phyloP scores from a whole-genome alignment of 2,888 invertebrate genomes.

The Zonitis immaculata region DNA sequence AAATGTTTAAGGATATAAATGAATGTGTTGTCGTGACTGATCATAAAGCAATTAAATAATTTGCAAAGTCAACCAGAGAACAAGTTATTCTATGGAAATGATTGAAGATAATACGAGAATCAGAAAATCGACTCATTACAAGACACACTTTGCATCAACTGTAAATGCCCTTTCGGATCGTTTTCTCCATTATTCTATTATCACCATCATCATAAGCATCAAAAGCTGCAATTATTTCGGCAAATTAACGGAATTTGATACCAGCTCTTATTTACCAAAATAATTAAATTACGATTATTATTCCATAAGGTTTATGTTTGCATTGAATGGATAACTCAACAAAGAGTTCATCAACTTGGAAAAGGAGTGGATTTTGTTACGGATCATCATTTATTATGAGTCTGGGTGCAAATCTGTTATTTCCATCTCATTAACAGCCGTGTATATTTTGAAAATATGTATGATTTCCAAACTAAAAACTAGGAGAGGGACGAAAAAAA shows the following conservation, averaged over 20 bases:
- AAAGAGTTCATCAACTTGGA: not conserved
- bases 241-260: not conserved
- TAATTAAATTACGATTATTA: too few species aligned
- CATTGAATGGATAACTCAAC: not conserved
- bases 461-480: too few species aligned
- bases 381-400: not conserved
- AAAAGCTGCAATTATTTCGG: not conserved
- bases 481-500: too few species aligned
- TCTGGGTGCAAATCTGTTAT: not conserved
- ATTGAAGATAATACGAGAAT: constrained; percentile 1
- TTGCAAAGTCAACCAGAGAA: not conserved
- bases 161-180: not conserved
- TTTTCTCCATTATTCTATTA: not conserved
- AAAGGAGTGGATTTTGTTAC: not conserved
- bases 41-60: not conserved
- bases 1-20: too few species aligned
- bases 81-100: constrained; percentile 3
- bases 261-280: too few species aligned
- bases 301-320: not conserved
- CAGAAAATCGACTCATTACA: not conserved
- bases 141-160: not conserved
- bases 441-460: not conserved
- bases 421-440: not conserved
- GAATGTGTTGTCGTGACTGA: not conserved
- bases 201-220: not conserved